phyloP scores from a whole-genome alignment of 2,113 vertebrate species.

The Saccopteryx bilineata region DNA sequence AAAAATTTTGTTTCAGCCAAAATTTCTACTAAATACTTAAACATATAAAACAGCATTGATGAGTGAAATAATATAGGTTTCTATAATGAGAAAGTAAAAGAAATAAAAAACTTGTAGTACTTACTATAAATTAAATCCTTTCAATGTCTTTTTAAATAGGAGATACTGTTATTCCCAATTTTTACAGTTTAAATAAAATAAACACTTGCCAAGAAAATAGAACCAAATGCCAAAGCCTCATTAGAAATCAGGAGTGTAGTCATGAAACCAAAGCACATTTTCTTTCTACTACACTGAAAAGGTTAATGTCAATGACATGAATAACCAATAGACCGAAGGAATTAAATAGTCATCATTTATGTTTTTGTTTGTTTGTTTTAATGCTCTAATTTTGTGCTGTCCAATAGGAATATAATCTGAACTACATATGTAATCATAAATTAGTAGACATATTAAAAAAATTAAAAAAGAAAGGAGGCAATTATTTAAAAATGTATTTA shows the following conservation, averaged over 20 bases:
- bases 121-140: neutral
- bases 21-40: constrained; percentile 36
- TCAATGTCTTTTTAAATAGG: neutral
- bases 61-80: neutral
- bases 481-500: constrained; percentile 6
- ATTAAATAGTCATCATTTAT: neutral
- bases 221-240: neutral
- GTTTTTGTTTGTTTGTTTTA: neutral
- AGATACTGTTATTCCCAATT: neutral
- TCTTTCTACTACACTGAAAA: neutral
- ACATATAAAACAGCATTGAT: neutral
- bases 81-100: neutral
- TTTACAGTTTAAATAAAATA: neutral
- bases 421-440: neutral
- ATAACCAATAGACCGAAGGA: neutral
- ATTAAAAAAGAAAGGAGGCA: neutral
- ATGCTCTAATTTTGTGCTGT: neutral
- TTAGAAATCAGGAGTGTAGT: neutral
- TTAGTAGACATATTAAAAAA: neutral
- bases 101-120: neutral
- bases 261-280: neutral
- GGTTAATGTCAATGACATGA: neutral
- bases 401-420: neutral
- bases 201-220: neutral
- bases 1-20: neutral